Base-by-base conservation (phyloP, 2,888 invertebrate species). In the Luperina nickerlii region DNA sequence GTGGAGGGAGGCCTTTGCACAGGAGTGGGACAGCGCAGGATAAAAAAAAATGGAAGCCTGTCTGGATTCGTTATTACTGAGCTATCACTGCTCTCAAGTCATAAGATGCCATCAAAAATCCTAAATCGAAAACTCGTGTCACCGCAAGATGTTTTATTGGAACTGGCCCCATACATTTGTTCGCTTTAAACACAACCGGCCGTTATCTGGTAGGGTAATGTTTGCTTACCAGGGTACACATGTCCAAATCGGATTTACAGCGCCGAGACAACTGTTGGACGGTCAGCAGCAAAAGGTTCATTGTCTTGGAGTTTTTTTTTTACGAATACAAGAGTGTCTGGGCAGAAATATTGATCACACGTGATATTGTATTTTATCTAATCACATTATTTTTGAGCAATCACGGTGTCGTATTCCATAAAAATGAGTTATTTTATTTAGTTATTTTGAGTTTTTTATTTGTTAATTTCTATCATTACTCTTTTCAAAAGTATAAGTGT, bases 221-320 rank as follows among this genome's bases (percentile, higher is more conserved):
- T 96, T 96, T 96, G 91, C 95, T 89, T 92, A 94, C 95, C 93
- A 91, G 86, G 93, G 95, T 94, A 96, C 95, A 96, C 95, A 96
- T 96, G 96, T 96, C 96, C 95, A 94, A 96, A 95, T 94, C 95
- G 94, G 96, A 96, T 96, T 96, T 96, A 96, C 94, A 94, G 93
- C 92, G 62, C 86, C 85, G 87, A 88, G 82, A 89, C 91, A 90
- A 91, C 91, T 87, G 89, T 79, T 57, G 91, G 91, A 96, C 82
- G 84, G 95, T 92, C 90, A 89, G 93, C 93, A 95, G 87, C 27
- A 38, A 86, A 67, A 76, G 60, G 13, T 24, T 66, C 6, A 42
- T 15, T 32, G 76, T 74, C 66, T 48, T 48, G 7, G 20, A 1
- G 8, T 8, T 8, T 15, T 62, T 51, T 72, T 81, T 51, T 13